Percentiles rank a stretch among this genome's conserved stretches.
These are phyloP conservation scores for Hephaestus fuliginosus DNA, from an alignment of 2,797 vertebrate species.

Conservation along the genomic window DNA sequence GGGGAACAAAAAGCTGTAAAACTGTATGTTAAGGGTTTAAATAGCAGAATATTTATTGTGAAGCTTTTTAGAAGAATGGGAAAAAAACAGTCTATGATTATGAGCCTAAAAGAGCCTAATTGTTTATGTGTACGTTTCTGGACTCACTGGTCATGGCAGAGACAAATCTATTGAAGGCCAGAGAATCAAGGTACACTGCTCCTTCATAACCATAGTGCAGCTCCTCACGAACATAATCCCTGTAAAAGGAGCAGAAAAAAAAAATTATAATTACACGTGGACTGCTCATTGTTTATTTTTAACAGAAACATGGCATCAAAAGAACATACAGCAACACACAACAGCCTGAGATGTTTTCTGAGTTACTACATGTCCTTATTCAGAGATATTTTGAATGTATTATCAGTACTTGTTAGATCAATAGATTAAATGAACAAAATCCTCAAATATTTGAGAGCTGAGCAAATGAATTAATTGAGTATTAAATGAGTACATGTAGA, in stretches of 20 bases:
- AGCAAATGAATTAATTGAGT: background rate
- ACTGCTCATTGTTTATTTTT: background rate
- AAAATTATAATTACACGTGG: background rate
- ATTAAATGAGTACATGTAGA: background rate
- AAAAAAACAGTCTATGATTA: background rate
- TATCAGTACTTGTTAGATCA: too few species aligned
- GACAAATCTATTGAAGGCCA: constrained; percentile 84
- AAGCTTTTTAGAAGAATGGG: background rate
- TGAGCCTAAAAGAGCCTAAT: background rate
- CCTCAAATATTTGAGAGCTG: background rate
- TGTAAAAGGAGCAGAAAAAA: constrained; percentile 55
- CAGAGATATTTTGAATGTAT: background rate
- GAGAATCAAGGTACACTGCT: constrained; percentile 80
- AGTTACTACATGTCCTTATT: background rate
- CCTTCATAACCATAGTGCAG: constrained; percentile 81
- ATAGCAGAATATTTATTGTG: background rate
- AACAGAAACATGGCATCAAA: background rate
- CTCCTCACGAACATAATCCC: constrained; percentile 88
- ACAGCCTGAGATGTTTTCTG: background rate
- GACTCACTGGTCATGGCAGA: constrained; percentile 87
- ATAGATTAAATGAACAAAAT: background rate
- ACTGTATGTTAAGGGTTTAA: background rate
- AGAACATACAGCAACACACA: background rate
- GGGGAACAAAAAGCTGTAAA: background rate
- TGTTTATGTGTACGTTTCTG: background rate